These are phyloP conservation scores for Escarpia spicata DNA, from an alignment of 2,888 invertebrate genomes.

Conservation along the genomic window DNA sequence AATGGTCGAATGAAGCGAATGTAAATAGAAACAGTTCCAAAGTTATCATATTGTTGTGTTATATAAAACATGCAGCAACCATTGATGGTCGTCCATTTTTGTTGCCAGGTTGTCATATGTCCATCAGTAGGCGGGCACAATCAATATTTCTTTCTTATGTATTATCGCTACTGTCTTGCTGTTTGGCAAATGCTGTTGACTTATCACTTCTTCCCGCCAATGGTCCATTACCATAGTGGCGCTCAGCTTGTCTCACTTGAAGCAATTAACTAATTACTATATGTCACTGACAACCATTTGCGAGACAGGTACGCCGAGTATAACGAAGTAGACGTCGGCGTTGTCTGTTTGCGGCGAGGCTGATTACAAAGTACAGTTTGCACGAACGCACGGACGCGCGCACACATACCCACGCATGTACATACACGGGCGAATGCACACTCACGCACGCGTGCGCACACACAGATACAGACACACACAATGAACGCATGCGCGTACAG, in stretches of 20 bases:
- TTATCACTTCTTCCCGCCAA: neutral
- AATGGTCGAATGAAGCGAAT: too few relatives aligned
- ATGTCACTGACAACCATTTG: neutral
- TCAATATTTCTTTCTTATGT: neutral
- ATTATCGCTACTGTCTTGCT: neutral
- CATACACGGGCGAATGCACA: neutral
- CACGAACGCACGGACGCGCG: too few relatives aligned
- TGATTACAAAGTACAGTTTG: too few relatives aligned
- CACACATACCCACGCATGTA: too few relatives aligned
- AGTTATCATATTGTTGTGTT: too few relatives aligned
- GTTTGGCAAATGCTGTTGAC: neutral
- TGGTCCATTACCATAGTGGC: neutral
- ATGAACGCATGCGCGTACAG: too few relatives aligned
- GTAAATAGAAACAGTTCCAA: too few relatives aligned
- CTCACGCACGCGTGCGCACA: neutral
- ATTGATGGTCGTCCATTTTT: too few relatives aligned
- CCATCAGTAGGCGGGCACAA: neutral
- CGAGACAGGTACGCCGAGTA: neutral
- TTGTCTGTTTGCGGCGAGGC: too few relatives aligned
- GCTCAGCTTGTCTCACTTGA: neutral
- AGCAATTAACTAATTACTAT: neutral
- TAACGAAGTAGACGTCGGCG: too few relatives aligned
- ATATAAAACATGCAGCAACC: too few relatives aligned
- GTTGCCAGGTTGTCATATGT: neutral
- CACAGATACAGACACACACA: neutral